Conservation (phyloP, 2,797 vertebrate species). For the Micromesistius poutassou region DNA sequence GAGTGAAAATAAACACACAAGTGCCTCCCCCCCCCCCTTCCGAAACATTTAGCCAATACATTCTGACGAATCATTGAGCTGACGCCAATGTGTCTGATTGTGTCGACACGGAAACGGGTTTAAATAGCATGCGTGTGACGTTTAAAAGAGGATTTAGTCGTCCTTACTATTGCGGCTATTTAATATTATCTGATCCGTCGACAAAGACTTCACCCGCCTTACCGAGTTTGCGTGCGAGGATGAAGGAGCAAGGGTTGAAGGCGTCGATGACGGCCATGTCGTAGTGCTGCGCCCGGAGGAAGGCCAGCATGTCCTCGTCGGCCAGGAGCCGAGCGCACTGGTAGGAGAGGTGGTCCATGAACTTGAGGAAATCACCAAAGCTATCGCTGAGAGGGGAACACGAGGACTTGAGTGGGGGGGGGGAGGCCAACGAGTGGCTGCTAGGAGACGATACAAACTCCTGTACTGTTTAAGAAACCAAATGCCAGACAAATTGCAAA, state of each 20-base stretch:
- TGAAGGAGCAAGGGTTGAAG: constrained; percentile 71
- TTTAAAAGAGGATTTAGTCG: no score
- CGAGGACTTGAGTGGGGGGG: background rate
- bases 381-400: constrained; percentile 46
- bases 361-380: constrained; percentile 42
- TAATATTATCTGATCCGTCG: background rate
- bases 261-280: constrained; percentile 54
- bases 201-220: constrained; percentile 8
- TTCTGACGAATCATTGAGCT: background rate
- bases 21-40: no score
- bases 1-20: background rate
- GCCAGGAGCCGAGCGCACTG: constrained; percentile 61
- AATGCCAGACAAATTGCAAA: background rate
- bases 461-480: background rate
- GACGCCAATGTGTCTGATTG: background rate
- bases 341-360: constrained; percentile 56
- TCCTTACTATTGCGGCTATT: no score
- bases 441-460: background rate
- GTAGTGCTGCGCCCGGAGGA: constrained; percentile 56
- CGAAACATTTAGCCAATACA: background rate
- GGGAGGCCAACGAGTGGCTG: background rate
- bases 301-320: constrained; percentile 52
- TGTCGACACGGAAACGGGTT: background rate
- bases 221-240: constrained; percentile 64
- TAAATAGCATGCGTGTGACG: no score